A percentile compares a stretch with the other conserved stretches of the same genome.
Conservation (phyloP, 2,797 vertebrate species). For the Poeciliopsis presidionis region DNA sequence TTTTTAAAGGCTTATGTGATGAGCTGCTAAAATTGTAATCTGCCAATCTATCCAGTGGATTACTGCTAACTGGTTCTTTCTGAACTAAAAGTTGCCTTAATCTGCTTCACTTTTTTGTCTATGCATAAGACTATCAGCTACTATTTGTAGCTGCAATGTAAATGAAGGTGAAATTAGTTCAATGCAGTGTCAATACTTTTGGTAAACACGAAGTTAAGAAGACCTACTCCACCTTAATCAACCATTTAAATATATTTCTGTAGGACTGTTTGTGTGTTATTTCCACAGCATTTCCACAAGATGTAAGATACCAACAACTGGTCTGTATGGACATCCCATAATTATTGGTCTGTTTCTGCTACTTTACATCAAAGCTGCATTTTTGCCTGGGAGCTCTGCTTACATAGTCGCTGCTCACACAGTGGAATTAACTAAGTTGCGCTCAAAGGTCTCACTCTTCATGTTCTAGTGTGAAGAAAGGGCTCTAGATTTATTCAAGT, state of each 20-base stretch:
- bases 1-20: conserved; percentile 16
- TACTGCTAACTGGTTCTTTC: not conserved
- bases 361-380: conserved; percentile 16
- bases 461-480: conserved; percentile 41
- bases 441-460: conserved; percentile 40
- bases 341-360: conserved; percentile 1
- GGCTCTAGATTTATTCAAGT: conserved; percentile 63
- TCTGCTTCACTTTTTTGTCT: conserved; percentile 12
- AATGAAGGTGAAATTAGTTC: not conserved
- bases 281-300: conserved; percentile 29
- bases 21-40: conserved; percentile 17
- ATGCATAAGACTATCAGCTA: not conserved
- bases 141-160: not conserved
- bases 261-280: conserved; percentile 43
- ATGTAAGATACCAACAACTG: conserved; percentile 18
- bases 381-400: conserved; percentile 28
- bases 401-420: conserved; percentile 27
- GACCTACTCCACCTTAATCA: not conserved
- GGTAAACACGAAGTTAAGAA: not conserved
- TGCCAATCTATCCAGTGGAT: not conserved
- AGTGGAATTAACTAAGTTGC: conserved; percentile 33
- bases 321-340: conserved; percentile 13
- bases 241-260: conserved; percentile 13
- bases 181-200: not conserved
- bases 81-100: conserved; percentile 10